These are phyloP conservation scores for Trinorchestia longiramus DNA, from an alignment of 1,140 invertebrate genomes.

Conservation along the genomic window DNA sequence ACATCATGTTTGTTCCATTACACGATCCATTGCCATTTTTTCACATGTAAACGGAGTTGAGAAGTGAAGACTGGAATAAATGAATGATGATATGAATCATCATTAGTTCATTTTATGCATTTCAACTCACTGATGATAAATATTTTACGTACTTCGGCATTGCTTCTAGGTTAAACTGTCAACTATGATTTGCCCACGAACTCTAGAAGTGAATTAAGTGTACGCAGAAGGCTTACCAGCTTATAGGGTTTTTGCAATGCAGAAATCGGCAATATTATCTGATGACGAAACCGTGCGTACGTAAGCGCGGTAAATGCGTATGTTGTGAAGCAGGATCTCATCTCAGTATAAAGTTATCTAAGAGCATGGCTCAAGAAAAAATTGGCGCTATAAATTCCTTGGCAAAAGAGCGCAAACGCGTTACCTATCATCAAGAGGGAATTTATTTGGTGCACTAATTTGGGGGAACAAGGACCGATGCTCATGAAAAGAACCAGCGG, in stretches of 20 bases:
- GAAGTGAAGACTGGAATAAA: background rate
- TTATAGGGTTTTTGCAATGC: background rate
- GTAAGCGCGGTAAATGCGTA: background rate
- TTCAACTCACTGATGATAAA: background rate
- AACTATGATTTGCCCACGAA: background rate
- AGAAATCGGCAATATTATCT: background rate
- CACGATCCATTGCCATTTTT: background rate
- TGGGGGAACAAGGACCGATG: background rate
- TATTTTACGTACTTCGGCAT: background rate
- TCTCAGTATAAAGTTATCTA: background rate
- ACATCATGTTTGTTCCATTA: background rate
- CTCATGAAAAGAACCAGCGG: background rate
- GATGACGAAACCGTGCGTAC: background rate
- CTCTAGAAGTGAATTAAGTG: background rate
- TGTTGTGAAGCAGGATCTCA: background rate
- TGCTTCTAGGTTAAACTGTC: background rate
- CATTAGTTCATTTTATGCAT: background rate
- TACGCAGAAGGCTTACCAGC: background rate
- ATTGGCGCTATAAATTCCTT: background rate
- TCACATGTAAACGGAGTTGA: background rate
- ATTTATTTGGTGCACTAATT: background rate
- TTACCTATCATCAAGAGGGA: background rate
- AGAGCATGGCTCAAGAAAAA: background rate
- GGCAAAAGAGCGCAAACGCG: background rate
- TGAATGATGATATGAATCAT: background rate